Base-by-base conservation (phyloP, 2,888 invertebrate genomes). In the Cantharis lateralis region DNA sequence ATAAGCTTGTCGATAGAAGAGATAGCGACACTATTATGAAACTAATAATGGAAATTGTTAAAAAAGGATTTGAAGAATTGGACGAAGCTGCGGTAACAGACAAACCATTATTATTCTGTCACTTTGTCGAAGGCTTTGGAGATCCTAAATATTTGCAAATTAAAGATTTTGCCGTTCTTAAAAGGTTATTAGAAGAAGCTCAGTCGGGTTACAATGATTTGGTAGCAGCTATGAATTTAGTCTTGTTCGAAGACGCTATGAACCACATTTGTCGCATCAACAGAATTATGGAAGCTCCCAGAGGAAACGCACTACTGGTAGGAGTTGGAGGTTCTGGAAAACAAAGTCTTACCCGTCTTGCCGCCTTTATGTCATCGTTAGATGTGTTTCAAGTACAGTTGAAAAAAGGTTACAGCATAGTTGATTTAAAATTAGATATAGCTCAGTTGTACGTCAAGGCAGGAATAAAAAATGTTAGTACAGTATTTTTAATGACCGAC, bases 241-340 rank as follows among this genome's bases (percentile, higher is more conserved):
- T 98, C 2, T 91, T 98, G 10, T 98, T 98, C 85, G 97, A 97
- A 85, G 98, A 98, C 87, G 98, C 98, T 13, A 96, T 98, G 94
- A 92, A 93, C 80, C 97, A 98, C 86, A 93, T 98, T 71, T 96
- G 96, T 88, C 92, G 95, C 91, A 98, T 98, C 78, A 98, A 96
- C 87, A 93, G 98, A 74, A 98, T 98, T 81, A 89, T 98, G 84
- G 98, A 98, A 88, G 93, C 95, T 1, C 96, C 98, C 0, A 91
- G 97, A 82, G 98, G 98, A 13, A 97, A 98, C 86, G 98, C 97
- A 0, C 89, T 98, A 24, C 89, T 98, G 15, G 95, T 98, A 18
- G 98, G 98, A 24, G 98, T 98, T 0, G 98, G 98, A 62, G 98
- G 98, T 32, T 96, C 96, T 75, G 98, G 98, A 70, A 98, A 98